phyloP scores from a whole-genome alignment of 1,140 invertebrate genomes.

The Meloidogyne chitwoodi region DNA sequence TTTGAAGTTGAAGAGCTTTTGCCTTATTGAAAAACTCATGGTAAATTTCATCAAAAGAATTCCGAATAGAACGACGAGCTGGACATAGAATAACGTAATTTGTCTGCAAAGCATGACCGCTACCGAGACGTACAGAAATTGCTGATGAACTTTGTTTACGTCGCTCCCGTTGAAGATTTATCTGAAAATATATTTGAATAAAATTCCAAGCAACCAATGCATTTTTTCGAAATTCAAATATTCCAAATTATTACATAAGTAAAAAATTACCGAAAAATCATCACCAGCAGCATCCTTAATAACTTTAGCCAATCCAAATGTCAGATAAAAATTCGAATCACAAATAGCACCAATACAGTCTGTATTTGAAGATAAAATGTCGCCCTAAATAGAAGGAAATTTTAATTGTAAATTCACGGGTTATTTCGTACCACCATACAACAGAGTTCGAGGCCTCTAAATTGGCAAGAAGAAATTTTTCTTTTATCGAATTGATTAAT shows the following conservation, averaged over 20 bases:
- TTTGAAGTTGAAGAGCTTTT: slow-evolving; percentile 2
- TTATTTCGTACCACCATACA: background rate
- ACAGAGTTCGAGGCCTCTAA: background rate
- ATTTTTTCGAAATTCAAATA: too few relatives aligned
- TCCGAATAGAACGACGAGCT: background rate
- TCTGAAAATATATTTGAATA: background rate
- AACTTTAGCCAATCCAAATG: background rate
- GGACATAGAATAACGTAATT: slow-evolving; percentile 4
- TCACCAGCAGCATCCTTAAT: slow-evolving; percentile 9
- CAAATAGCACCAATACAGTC: slow-evolving; percentile 15
- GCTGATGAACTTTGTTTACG: slow-evolving; percentile 3
- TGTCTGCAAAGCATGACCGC: background rate
- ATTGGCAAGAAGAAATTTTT: background rate
- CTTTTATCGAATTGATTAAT: background rate
- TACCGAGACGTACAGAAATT: background rate
- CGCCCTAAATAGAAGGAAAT: slow-evolving; percentile 1
- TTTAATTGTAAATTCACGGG: background rate
- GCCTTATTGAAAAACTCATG: slow-evolving; percentile 4
- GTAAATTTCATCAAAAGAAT: slow-evolving; percentile 16
- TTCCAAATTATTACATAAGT: background rate
- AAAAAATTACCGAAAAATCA: slow-evolving; percentile 10
- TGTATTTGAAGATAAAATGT: slow-evolving; percentile 3
- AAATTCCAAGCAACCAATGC: too few relatives aligned
- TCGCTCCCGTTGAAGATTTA: background rate
- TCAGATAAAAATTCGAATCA: background rate